These are phyloP conservation scores for Caenorhabditis latens DNA, from an alignment of 1,140 invertebrate species.

Conservation along the genomic window DNA sequence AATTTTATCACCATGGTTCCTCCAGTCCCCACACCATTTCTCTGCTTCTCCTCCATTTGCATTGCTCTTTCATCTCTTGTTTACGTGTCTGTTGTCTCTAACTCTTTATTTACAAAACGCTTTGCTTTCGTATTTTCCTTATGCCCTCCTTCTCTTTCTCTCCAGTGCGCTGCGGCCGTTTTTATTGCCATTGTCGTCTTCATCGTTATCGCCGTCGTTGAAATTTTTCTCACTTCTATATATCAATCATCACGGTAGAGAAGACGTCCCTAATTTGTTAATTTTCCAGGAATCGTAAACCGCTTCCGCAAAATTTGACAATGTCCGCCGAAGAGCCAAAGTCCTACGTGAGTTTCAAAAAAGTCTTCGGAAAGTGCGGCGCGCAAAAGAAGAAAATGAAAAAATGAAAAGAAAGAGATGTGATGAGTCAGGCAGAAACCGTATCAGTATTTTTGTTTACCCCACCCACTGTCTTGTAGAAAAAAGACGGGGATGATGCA, in stretches of 20 bases:
- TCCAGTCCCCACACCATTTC: not conserved
- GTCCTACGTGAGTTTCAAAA: slow-evolving; percentile 42
- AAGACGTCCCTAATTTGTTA: not conserved
- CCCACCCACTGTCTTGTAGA: not conserved
- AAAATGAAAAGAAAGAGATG: slow-evolving; percentile 3
- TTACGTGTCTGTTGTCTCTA: slow-evolving; percentile 49
- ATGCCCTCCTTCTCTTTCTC: not conserved
- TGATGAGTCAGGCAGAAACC: slow-evolving; percentile 21
- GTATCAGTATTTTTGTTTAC: slow-evolving; percentile 45
- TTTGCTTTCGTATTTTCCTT: not conserved
- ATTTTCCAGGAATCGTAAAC: slow-evolving; percentile 16
- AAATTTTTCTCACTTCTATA: slow-evolving; percentile 26
- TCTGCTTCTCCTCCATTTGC: not conserved
- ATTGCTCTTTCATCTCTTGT: slow-evolving; percentile 3
- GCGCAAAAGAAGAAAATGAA: not conserved
- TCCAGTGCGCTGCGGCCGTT: not conserved
- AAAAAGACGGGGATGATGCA: slow-evolving; percentile 5
- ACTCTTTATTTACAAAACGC: slow-evolving; percentile 44
- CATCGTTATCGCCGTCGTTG: not conserved
- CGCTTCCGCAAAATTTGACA: not conserved
- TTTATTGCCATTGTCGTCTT: slow-evolving; percentile 52
- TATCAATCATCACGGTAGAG: not conserved
- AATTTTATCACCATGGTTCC: slow-evolving; percentile 54
- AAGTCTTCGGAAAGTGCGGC: not conserved
- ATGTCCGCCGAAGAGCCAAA: slow-evolving; percentile 48